These are phyloP conservation scores for Entosphenus tridentatus DNA, from an alignment of 2,113 vertebrate species.

Conservation along the genomic window DNA sequence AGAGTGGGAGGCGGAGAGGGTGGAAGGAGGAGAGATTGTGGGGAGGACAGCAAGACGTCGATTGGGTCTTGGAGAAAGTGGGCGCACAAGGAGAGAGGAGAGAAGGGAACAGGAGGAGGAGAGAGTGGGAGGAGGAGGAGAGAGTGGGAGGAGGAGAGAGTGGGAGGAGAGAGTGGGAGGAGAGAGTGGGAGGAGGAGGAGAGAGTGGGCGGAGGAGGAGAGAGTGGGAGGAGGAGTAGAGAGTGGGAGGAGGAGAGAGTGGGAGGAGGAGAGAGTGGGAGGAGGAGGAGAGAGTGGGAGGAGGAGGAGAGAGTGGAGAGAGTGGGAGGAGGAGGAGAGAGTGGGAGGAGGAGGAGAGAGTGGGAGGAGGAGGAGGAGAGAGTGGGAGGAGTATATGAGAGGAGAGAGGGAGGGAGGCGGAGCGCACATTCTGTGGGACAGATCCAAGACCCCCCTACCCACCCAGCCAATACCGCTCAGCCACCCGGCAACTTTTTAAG, in stretches of 20 bases:
- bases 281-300: neutral
- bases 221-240: too few relatives aligned
- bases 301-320: neutral
- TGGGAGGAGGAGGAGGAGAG: neutral
- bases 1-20: neutral
- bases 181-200: neutral
- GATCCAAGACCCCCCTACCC: neutral
- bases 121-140: neutral
- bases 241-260: neutral
- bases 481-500: neutral
- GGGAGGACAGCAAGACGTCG: neutral
- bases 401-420: neutral
- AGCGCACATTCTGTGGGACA: neutral
- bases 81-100: neutral
- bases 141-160: neutral
- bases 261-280: neutral
- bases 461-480: neutral
- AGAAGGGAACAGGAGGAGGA: neutral
- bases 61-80: constrained; percentile 7
- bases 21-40: neutral
- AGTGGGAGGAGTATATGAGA: neutral
- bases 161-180: neutral
- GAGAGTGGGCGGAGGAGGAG: neutral
- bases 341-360: neutral
- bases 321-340: neutral